Conservation (phyloP, 2,888 invertebrate species). For the Hymenopus coronatus region DNA sequence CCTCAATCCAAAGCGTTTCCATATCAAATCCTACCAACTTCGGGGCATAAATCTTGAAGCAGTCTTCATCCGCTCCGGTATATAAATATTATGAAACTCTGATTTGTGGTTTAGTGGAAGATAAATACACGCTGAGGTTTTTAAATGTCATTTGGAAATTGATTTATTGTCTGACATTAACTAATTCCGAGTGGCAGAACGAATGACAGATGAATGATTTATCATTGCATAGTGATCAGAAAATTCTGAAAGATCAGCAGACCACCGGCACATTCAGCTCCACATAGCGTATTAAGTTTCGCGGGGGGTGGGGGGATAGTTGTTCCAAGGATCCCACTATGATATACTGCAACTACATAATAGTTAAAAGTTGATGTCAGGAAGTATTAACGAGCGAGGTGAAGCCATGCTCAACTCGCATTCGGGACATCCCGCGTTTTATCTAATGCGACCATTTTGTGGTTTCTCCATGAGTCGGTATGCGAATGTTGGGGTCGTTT, state of each 20-base stretch:
- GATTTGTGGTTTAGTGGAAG: not conserved
- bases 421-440: too few relatives aligned
- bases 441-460: too few relatives aligned
- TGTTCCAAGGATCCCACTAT: too few relatives aligned
- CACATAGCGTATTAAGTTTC: not conserved
- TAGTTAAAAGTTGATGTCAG: too few relatives aligned
- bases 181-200: not conserved
- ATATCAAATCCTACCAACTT: not conserved
- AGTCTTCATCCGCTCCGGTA: not conserved
- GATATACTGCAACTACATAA: too few relatives aligned
- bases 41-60: not conserved
- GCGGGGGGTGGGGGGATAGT: too few relatives aligned
- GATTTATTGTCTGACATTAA: not conserved
- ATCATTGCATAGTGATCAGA: not conserved
- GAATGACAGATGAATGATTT: not conserved
- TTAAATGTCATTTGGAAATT: not conserved
- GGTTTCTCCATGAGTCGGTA: too few relatives aligned
- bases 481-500: too few relatives aligned
- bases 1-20: not conserved
- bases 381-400: too few relatives aligned
- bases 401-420: too few relatives aligned
- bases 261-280: not conserved
- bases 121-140: not conserved
- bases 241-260: not conserved
- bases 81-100: not conserved